Percentiles rank a stretch among this genome's conserved stretches.
These are phyloP conservation scores for Coptodon rendalli DNA, from an alignment of 2,113 vertebrate genomes.

Conservation along the genomic window DNA sequence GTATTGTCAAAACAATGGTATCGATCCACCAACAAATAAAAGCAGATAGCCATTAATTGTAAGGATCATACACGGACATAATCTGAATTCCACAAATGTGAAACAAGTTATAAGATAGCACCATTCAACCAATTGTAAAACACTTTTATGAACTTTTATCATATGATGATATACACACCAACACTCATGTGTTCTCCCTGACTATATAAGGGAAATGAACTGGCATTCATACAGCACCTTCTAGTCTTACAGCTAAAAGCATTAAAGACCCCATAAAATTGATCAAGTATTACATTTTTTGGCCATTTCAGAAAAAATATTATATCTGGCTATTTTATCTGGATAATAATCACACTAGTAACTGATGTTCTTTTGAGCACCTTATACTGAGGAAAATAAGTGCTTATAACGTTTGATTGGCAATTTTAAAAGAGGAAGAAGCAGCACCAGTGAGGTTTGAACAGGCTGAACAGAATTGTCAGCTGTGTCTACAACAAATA, in stretches of 20 bases:
- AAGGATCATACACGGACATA: neutral
- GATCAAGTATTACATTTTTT: neutral
- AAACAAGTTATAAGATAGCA: conserved; percentile 62
- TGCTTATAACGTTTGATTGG: neutral
- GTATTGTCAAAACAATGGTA: conserved; percentile 39
- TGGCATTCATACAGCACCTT: neutral
- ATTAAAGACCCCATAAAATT: neutral
- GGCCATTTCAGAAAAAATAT: neutral
- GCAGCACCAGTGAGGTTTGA: neutral
- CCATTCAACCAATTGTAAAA: conserved; percentile 28
- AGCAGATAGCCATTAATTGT: neutral
- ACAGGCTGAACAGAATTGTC: neutral
- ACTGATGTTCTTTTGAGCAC: neutral
- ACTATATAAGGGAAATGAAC: neutral
- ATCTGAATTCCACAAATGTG: conserved; percentile 58
- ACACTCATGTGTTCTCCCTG: neutral
- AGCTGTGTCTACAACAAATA: neutral
- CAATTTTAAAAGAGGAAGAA: neutral
- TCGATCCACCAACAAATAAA: conserved; percentile 51
- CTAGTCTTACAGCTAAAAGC: neutral
- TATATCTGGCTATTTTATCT: neutral
- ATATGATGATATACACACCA: neutral
- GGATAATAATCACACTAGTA: neutral
- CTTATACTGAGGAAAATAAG: neutral
- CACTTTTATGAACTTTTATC: neutral